Base-by-base conservation (phyloP, 2,888 invertebrate species). In the Aleiodes leptofemur region DNA sequence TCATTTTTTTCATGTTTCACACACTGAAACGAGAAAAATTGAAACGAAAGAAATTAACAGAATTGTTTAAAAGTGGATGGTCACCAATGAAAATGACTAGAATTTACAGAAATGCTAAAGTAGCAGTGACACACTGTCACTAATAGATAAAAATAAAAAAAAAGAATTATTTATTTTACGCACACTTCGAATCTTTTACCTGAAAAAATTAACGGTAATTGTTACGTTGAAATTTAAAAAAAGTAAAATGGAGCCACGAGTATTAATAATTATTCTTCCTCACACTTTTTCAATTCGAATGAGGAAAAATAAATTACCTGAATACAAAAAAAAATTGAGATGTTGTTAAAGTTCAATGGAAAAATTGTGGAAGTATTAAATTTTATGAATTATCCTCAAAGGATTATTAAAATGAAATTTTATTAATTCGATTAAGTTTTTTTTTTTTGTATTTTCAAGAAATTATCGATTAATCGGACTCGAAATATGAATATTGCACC, bases 291-390 rank as follows among this genome's bases (percentile, higher is more conserved):
- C 64, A 9, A 56, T 48, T 57, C 14, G n/a, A 43, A 16, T 48
- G 55, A 68, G 38, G 2, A n/a, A 53, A 23, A 13, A 68, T 51
- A 38, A 51, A 43, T 64, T 68, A 55, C 48, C 14, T 53, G 59
- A 68, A 34, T 64, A n/a, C 14, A 50, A 68, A 50, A 34, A 72
- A 77, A 80, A 78, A 78, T 66, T 74, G 77, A 78, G 79, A 78
- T 81, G 81, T 85, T 83, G 85, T 85, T 85, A 82, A 82, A 83
- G 83, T 82, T 84, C 79, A 77, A 79, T 29, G 73, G 73, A 74
- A 76, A 43, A 8, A 80, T 57, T 61, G 38, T 31, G 48, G 59
- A 74, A 48, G 70, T 50, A 13, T 5, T 64, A 23, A 43, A 48
- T 48, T 16, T 64, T 59, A 56, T 73, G 57, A 64, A 68, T 69